Conservation (phyloP, 2,888 invertebrate genomes). For the Adineta ricciae region DNA sequence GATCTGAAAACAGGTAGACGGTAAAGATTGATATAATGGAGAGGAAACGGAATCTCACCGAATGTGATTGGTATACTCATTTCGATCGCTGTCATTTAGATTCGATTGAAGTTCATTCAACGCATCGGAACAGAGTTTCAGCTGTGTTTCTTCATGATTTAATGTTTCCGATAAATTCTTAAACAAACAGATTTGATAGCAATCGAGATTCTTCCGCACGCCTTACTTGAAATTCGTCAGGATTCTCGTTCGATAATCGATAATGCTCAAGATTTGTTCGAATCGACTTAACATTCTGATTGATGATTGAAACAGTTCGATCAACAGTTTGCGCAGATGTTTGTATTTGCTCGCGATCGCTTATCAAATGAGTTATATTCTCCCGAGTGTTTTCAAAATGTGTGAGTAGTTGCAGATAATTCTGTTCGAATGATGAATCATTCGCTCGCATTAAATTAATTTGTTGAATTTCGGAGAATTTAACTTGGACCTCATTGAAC, state of each 20-base stretch:
- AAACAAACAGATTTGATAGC: neutral
- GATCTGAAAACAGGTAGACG: neutral
- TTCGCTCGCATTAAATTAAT: neutral
- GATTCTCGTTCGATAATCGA: neutral
- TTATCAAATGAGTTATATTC: neutral
- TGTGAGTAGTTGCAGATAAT: neutral
- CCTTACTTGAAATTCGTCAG: neutral
- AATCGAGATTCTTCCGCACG: neutral
- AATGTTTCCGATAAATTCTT: neutral
- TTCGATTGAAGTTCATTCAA: neutral
- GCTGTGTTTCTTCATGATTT: neutral
- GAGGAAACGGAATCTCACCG: neutral
- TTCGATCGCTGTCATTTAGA: slow-evolving; percentile 11
- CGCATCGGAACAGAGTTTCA: neutral
- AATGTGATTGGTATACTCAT: neutral
- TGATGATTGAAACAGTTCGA: neutral
- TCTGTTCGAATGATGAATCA: neutral
- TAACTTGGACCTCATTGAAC: neutral
- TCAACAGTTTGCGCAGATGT: neutral
- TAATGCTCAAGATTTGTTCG: neutral
- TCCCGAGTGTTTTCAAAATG: neutral
- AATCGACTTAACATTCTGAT: neutral
- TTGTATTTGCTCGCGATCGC: neutral
- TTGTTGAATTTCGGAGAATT: neutral
- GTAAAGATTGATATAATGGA: too few species aligned